These are phyloP conservation scores for Rhagoletis pomonella DNA, from an alignment of 1,140 invertebrate species.

Conservation along the genomic window DNA sequence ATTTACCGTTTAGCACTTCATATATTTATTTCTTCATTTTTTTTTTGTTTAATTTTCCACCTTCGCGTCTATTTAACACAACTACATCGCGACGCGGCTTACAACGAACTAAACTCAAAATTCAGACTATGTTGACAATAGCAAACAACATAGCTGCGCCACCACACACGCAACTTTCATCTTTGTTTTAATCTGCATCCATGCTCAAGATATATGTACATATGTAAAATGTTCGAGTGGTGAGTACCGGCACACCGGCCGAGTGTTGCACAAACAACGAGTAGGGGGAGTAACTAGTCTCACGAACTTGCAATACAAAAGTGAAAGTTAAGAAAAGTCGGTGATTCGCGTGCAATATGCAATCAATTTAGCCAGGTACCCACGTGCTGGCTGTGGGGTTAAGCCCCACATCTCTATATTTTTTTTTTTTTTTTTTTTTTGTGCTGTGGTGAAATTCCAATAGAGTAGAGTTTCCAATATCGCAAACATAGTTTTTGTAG, in stretches of 20 bases:
- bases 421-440: too few relatives aligned
- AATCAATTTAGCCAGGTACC: not conserved
- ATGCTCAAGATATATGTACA: not conserved
- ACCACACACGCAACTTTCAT: not conserved
- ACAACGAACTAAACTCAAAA: conserved; percentile 40
- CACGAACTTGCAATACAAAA: not conserved
- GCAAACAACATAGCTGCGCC: not conserved
- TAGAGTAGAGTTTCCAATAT: not conserved
- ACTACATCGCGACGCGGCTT: conserved; percentile 46
- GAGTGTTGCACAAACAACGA: not conserved
- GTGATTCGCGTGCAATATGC: not conserved
- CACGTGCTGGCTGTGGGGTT: not conserved
- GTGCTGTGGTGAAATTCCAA: conserved; percentile 1
- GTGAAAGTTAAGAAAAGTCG: conserved; percentile 23
- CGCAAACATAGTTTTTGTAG: not conserved
- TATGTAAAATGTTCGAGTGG: not conserved
- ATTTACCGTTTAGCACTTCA: conserved; percentile 5
- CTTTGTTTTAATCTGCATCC: too few relatives aligned
- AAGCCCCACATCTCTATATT: not conserved
- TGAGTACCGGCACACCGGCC: not conserved
- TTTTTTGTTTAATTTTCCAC: not conserved
- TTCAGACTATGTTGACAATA: not conserved
- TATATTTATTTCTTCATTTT: not conserved
- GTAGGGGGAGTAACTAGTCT: not conserved
- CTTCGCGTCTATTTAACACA: not conserved